Evolutionary conservation across 2,113 vertebrate genomes (phyloP), one percentile per base, ranked within the genome.

Genomic region (human (Homo sapiens)): DNA sequence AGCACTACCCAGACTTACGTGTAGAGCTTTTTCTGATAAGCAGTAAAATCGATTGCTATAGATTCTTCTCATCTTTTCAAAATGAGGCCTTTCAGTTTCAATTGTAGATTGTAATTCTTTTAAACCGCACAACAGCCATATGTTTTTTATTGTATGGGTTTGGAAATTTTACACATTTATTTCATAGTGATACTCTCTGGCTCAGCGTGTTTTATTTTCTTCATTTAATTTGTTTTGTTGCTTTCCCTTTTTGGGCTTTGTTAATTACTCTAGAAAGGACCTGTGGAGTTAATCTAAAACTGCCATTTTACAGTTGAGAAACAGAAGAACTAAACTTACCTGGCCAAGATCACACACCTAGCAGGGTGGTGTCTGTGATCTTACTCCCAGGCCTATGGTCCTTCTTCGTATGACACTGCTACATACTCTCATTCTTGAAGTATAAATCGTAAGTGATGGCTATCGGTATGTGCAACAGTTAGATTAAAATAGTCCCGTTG

Each of bases 251-350:
- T 93, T 85, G 30, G 88, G 52, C 38, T 86, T 96, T 89, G 43
- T 85, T 75, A 93, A 32, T 95, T 64, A 70, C 43, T 86, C 38
- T 92, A 27, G 50, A 84, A 89, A 78, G 40, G 80, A 72, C 12
- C 30, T 89, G 45, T 93, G 18, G 30, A 92, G 5, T 70, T 96
- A 35, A 57, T 94, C 57, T 80, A 81, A 93, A 93, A 78, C 16
- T 91, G 61, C 52, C 82, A 64, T 64, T 96, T 96, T 94, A 57
- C 61, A 88, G 89, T 87, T 88, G 70, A 93, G 70, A 90, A 79
- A 75, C 52, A 40, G 70, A 88, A 38, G 25, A 66, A 93, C 38
- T 35, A 8, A 78, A 82, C 43, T 85, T 92, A 72, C 13, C 64
- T 97, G 73, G 78, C 12, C 40, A 82, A 64, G 59, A 82, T 50